Evolutionary conservation across 2,888 invertebrate species (phyloP), one percentile per base, ranked within the genome.

Genomic region (Magallana nippona): DNA sequence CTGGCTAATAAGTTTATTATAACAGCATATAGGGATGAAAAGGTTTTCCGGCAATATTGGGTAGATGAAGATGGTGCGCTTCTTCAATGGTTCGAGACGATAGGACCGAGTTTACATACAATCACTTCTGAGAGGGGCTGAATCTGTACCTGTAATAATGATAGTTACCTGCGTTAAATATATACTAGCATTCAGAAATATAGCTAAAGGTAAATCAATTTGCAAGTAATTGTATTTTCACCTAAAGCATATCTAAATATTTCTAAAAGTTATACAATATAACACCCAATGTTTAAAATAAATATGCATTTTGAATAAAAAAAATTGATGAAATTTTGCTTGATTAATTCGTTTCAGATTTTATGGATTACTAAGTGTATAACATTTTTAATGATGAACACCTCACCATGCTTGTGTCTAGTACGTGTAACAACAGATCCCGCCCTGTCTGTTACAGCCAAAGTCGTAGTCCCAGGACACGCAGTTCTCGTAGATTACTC

Each of bases 381-480:
- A 44, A 5, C 44, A 44, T 44, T 44, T 27, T 44, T 44, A 44
- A 44, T 44, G 8, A 44, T 5, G 44, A 44, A 44, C 44, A 5
- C 44, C 71, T 27, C 71, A 71, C 71, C 71, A 11, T 32, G 32
- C 1, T 19, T 60, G 19, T 60, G 60, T n/a, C 60, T 60, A 71
- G 13, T 32, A 32, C 0, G 0, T 71, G 27, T 55, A 78, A 57
- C 83, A 83, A 57, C 83, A 83, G n/a, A 63, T 71, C 3, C 83
- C 83, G 5, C 83, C 80, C 15, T 62, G 62, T 77, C 80, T 83
- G 63, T 63, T 56, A 57, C 83, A 80, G 13, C 80, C 83, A 17
- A 71, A 57, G 56, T 83, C 83, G 19, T 56, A 78, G 8, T 83
- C 83, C 19, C 55, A 78, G 78, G 71, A 80, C 17, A 62, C 80